Conservation (phyloP, 2,888 invertebrate species). For the Onchidella celtica region DNA sequence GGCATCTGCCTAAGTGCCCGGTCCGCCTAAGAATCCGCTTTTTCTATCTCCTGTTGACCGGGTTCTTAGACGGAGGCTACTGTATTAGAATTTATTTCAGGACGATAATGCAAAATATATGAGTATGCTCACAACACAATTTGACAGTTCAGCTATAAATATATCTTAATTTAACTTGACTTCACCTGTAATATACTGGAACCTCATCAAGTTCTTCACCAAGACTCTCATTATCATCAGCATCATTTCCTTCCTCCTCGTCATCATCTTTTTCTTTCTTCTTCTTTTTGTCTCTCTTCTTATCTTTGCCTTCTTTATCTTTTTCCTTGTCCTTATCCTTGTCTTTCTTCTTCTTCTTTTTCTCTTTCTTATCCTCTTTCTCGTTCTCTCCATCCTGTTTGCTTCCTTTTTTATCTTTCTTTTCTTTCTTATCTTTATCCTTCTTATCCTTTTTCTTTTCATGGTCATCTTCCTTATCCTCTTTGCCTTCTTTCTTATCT, state of each 20-base stretch:
- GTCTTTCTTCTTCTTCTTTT: neutral
- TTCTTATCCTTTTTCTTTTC: no score
- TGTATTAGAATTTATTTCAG: no score
- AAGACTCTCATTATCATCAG: constrained; percentile 43
- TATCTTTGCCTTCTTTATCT: constrained; percentile 3
- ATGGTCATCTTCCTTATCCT: no score
- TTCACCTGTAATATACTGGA: constrained; percentile 55
- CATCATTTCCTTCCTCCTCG: neutral
- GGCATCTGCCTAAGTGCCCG: no score
- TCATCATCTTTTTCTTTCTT: neutral
- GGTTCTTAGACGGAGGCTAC: no score
- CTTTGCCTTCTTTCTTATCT: constrained; percentile 16
- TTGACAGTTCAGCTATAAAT: no score
- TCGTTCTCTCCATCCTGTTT: neutral
- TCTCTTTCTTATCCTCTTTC: neutral
- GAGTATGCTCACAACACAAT: no score
- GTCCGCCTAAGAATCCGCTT: no score
- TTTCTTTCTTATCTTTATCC: constrained; percentile 7
- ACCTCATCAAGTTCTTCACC: constrained; percentile 61
- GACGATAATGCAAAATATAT: no score
- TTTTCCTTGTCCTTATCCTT: neutral
- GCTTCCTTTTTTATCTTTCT: no score
- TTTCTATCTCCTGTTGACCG: no score
- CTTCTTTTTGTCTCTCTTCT: neutral
- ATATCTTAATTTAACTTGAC: no score